phyloP scores from a whole-genome alignment of 2,888 invertebrate species.

The Lysandra coridon region DNA sequence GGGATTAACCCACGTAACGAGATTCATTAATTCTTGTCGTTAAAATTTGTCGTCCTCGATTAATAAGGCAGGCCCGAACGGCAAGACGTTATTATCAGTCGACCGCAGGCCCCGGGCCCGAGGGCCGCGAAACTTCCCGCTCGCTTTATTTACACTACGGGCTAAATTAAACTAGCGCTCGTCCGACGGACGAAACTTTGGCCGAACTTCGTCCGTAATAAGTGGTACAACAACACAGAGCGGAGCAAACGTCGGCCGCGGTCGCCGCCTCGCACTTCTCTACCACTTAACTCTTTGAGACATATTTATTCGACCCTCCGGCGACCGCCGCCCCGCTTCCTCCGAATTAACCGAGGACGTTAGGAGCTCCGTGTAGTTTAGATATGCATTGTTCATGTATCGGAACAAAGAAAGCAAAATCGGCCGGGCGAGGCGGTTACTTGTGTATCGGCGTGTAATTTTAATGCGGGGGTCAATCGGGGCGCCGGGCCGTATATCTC shows the following conservation, averaged over 20 bases:
- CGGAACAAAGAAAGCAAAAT: conserved; percentile 68
- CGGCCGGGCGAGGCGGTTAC: conserved; percentile 59
- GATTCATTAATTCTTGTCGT: conserved; percentile 82
- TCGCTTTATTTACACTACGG: conserved; percentile 82
- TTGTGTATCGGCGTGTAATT: conserved; percentile 76
- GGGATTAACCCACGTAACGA: conserved; percentile 82
- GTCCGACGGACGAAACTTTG: conserved; percentile 79
- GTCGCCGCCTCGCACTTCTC: conserved; percentile 75
- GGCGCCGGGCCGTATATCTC: conserved; percentile 77
- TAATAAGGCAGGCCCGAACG: conserved; percentile 78
- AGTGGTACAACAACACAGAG: conserved; percentile 81
- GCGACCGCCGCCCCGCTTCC: conserved; percentile 70
- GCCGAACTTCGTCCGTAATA: conserved; percentile 81
- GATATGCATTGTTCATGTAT: conserved; percentile 47
- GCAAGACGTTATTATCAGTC: conserved; percentile 76
- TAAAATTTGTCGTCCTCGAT: conserved; percentile 82
- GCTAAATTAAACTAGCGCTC: conserved; percentile 81
- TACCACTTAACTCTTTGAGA: conserved; percentile 81
- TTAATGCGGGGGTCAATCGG: conserved; percentile 81
- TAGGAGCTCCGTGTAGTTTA: conserved; percentile 54
- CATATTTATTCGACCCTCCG: conserved; percentile 81
- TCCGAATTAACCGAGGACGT: conserved; percentile 74
- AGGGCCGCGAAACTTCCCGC: conserved; percentile 74
- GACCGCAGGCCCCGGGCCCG: conserved; percentile 61
- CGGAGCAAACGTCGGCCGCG: conserved; percentile 81